Percentiles rank a stretch among this genome's conserved stretches.
These are phyloP conservation scores for Diadophis punctatus DNA, from an alignment of 2,113 vertebrate genomes.

Conservation along the genomic window DNA sequence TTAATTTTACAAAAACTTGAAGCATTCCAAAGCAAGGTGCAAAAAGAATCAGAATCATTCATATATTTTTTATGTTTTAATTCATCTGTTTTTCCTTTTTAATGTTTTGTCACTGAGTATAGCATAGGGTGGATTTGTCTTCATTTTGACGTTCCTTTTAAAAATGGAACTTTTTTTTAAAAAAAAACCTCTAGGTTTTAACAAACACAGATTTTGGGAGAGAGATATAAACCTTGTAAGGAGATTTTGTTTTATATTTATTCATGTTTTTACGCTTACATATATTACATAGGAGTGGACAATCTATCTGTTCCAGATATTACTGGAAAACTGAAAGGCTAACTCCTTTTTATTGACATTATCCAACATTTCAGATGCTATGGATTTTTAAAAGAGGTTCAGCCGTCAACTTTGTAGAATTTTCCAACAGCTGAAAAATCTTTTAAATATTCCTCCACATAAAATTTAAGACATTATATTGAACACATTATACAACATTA, in stretches of 20 bases:
- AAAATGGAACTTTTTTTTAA: constrained; percentile 52
- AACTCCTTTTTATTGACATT: constrained; percentile 43
- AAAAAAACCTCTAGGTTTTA: constrained; percentile 52
- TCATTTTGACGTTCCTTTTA: constrained; percentile 37
- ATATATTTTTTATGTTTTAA: not conserved
- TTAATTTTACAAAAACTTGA: not conserved
- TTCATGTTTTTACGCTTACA: constrained; percentile 29
- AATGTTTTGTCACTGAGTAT: constrained; percentile 50
- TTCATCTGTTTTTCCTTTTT: not conserved
- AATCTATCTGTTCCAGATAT: constrained; percentile 41
- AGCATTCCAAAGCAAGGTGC: not conserved
- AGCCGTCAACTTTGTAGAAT: not conserved
- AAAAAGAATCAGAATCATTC: not conserved
- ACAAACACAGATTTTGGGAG: constrained; percentile 38
- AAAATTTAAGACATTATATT: constrained; percentile 1
- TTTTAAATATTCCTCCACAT: not conserved
- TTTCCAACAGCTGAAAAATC: not conserved
- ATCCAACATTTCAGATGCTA: constrained; percentile 37
- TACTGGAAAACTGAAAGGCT: constrained; percentile 48
- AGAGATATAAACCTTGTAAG: constrained; percentile 40
- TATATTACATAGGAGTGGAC: constrained; percentile 30
- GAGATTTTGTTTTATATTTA: constrained; percentile 31
- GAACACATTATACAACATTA: constrained; percentile 4
- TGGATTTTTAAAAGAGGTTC: constrained; percentile 23
- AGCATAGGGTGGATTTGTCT: constrained; percentile 52